Evolutionary conservation across 2,888 invertebrate species (phyloP).

Genomic region (Neria commutata): DNA sequence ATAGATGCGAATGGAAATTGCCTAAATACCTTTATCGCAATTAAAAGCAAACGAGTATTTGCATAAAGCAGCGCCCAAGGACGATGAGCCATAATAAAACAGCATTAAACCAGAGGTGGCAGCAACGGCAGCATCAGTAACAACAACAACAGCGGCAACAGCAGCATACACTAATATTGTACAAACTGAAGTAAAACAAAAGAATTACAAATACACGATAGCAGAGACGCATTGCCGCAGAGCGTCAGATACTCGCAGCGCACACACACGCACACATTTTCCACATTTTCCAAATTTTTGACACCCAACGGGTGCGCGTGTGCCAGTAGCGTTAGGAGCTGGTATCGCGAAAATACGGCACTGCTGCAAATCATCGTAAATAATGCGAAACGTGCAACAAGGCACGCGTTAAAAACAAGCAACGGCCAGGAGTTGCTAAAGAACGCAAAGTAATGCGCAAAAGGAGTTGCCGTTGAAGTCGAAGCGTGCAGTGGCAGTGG

Average conservation of each 20-base stretch:
- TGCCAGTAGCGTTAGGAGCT: too few species aligned
- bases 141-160: neutral
- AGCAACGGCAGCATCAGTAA: neutral
- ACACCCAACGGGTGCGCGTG: too few species aligned
- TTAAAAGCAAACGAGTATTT: constrained; percentile 33
- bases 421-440: neutral
- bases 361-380: constrained; percentile 9
- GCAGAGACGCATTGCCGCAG: neutral
- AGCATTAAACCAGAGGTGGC: neutral
- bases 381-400: constrained; percentile 9
- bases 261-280: too few species aligned
- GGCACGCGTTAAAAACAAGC: neutral
- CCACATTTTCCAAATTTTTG: too few species aligned
- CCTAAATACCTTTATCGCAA: constrained; percentile 26
- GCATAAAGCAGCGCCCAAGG: constrained; percentile 21
- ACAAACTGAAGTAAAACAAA: constrained; percentile 1
- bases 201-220: neutral
- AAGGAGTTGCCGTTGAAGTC: too few species aligned
- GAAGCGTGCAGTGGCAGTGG: neutral
- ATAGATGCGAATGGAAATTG: constrained; percentile 28
- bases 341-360: neutral
- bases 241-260: neutral
- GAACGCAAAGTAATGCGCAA: too few species aligned
- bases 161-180: constrained; percentile 6
- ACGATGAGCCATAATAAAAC: constrained; percentile 6